A percentile compares a stretch with the other conserved stretches of the same genome.
These are phyloP conservation scores for Periparus ater DNA, from an alignment of 2,797 vertebrate species.

Conservation along the genomic window DNA sequence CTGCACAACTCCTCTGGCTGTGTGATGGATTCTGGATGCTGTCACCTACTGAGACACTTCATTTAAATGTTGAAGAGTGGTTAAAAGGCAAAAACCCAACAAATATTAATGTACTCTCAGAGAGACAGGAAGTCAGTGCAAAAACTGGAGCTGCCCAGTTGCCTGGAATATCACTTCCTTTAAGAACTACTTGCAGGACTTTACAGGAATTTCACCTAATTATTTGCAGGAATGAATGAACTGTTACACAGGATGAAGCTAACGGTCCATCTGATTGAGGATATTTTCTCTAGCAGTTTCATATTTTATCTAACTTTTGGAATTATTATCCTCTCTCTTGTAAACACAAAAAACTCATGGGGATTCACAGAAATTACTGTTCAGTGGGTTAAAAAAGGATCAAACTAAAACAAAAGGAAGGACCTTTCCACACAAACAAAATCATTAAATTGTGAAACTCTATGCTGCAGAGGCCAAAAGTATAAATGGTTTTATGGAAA, in stretches of 20 bases:
- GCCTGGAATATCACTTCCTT: not conserved
- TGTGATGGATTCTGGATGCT: not conserved
- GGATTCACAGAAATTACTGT: not conserved
- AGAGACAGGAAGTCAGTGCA: not conserved
- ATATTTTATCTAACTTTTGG: not conserved
- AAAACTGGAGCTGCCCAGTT: not conserved
- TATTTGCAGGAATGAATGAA: not conserved
- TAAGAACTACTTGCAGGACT: not conserved
- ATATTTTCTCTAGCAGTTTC: not conserved
- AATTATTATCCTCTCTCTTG: not conserved
- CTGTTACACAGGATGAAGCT: not conserved
- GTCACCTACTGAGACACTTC: not conserved
- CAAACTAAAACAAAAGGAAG: constrained; percentile 2
- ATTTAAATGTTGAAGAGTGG: not conserved
- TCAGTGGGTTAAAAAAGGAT: not conserved
- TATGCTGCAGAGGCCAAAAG: not conserved
- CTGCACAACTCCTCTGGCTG: rapidly evolving
- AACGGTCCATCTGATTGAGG: not conserved
- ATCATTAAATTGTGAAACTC: constrained; percentile 54
- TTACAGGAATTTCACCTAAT: constrained; percentile 33
- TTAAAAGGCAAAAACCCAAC: not conserved
- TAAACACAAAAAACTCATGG: constrained; percentile 22
- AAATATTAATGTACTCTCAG: not conserved
- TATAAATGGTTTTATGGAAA: constrained; percentile 20
- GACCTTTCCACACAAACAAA: constrained; percentile 55